phyloP scores from a whole-genome alignment of 2,113 vertebrate species.

The Percina caprodes region DNA sequence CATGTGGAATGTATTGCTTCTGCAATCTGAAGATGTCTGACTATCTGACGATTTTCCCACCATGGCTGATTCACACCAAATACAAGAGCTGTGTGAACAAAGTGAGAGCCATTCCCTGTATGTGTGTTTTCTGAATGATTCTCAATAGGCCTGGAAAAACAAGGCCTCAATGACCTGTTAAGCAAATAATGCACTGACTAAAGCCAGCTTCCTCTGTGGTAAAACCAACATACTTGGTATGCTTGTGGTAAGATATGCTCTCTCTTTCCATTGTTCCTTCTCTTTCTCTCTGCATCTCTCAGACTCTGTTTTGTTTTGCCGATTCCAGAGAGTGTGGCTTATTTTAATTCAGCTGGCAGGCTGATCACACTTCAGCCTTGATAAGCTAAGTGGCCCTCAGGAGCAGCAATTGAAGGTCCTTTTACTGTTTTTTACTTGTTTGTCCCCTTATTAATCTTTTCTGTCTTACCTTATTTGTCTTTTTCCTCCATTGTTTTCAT shows the following conservation, averaged over 20 bases:
- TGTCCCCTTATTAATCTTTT: conserved; percentile 55
- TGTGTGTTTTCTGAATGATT: conserved; percentile 50
- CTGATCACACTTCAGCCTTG: conserved; percentile 73
- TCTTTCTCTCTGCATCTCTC: conserved; percentile 53
- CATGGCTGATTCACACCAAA: background rate
- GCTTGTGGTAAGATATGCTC: conserved; percentile 53
- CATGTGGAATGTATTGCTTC: background rate
- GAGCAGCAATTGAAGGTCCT: conserved; percentile 65
- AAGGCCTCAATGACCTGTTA: conserved; percentile 57
- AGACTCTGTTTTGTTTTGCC: conserved; percentile 61
- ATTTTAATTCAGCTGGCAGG: conserved; percentile 77
- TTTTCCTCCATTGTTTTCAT: conserved; percentile 53
- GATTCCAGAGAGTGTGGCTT: conserved; percentile 62
- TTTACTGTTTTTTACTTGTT: conserved; percentile 63
- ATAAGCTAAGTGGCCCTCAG: conserved; percentile 78
- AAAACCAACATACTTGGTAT: conserved; percentile 70
- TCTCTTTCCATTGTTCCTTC: conserved; percentile 45
- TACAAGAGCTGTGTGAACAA: conserved; percentile 39
- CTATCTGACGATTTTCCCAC: no score
- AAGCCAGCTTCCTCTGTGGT: conserved; percentile 48
- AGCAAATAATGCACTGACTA: conserved; percentile 48
- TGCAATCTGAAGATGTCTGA: background rate
- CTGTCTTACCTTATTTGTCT: conserved; percentile 30
- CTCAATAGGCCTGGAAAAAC: conserved; percentile 47
- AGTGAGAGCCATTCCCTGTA: conserved; percentile 22